Percentiles rank a stretch among this genome's conserved stretches.
These are phyloP conservation scores for Clarias laeviceps DNA, from an alignment of 2,797 vertebrate genomes.

Conservation along the genomic window DNA sequence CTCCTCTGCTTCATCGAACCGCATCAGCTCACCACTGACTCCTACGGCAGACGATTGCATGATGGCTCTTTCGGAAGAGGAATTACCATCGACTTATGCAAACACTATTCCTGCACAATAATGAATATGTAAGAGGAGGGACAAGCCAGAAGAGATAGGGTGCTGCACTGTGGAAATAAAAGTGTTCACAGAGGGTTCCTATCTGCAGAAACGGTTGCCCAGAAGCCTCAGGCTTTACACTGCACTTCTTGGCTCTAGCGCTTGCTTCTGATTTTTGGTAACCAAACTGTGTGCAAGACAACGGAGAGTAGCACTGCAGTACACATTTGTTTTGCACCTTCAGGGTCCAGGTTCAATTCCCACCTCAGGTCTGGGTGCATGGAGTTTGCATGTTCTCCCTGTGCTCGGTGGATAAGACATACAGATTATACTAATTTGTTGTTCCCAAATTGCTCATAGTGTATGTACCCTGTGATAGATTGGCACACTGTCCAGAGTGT, in stretches of 20 bases:
- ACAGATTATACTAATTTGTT: too few relatives aligned
- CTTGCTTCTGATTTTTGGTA: conserved; percentile 34
- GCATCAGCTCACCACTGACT: conserved; percentile 39
- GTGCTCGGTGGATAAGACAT: too few relatives aligned
- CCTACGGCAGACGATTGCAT: conserved; percentile 43
- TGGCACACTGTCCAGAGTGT: too few relatives aligned
- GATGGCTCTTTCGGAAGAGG: conserved; percentile 44
- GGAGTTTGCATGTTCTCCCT: too few relatives aligned
- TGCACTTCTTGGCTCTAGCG: conserved; percentile 11
- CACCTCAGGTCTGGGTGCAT: too few relatives aligned
- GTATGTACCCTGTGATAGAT: too few relatives aligned
- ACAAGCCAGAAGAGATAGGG: conserved; percentile 31
- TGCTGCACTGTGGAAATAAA: conserved; percentile 10
- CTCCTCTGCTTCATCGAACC: conserved; percentile 26
- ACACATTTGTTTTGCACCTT: conserved; percentile 14
- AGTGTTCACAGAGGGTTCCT: conserved; percentile 40
- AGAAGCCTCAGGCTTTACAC: conserved; percentile 44
- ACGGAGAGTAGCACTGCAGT: conserved; percentile 17
- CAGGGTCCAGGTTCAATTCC: neutral
- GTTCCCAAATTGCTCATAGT: too few relatives aligned
- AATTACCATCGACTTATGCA: conserved; percentile 43
- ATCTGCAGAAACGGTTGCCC: conserved; percentile 46
- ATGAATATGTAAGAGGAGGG: conserved; percentile 37
- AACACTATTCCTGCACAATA: conserved; percentile 41
- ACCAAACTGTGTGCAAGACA: conserved; percentile 38